Evolutionary conservation across 2,113 vertebrate species (phyloP), one percentile per base, ranked within the genome.

Genomic region (Leucosticte australis): DNA sequence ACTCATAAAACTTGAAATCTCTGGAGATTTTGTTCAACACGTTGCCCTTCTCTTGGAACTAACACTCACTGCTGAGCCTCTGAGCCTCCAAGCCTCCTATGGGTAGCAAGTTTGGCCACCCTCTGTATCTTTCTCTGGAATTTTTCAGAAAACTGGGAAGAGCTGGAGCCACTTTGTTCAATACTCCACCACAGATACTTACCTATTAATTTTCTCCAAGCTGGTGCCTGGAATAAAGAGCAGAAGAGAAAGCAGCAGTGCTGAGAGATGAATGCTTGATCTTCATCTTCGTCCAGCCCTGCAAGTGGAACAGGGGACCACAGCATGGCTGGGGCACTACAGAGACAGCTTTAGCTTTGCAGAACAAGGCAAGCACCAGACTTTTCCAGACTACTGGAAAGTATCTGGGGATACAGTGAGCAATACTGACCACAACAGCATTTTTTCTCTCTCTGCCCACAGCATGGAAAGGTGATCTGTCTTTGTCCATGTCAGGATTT

Each of bases 51-150:
- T 21, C 55, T 81, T 26, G n/a, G 23, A 79, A 47, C 44, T 60
- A 33, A 35, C 27, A 86, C 4, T 2, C 3, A 6, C 47, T 59
- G 31, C 62, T 13, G 9, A 82, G 60, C 13, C 24, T 30, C 20
- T 47, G 49, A 39, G 9, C 49, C 67, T 63, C 21, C 44, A 50
- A 75, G 27, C 27, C 22, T 68, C n/a, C 53, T 37, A 7, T 2
- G 4, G 21, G 53, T 31, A 39, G 17, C 2, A 23, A 39, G 22
- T 33, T 67, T 12, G 0, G 7, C 42, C 3, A 1, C 13, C 8
- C 13, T 60, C 39, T 71, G 6, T 35, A 17, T 24, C 16, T 62
- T 89, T 33, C 56, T 42, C 60, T 14, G 21, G 21, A 63, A 76
- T 60, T n/a, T n/a, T 53, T 79, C 44, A n/a, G 42, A 50, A 81